These are phyloP conservation scores for Drosophila hydei DNA, from an alignment of 1,140 invertebrate species.

Conservation along the genomic window DNA sequence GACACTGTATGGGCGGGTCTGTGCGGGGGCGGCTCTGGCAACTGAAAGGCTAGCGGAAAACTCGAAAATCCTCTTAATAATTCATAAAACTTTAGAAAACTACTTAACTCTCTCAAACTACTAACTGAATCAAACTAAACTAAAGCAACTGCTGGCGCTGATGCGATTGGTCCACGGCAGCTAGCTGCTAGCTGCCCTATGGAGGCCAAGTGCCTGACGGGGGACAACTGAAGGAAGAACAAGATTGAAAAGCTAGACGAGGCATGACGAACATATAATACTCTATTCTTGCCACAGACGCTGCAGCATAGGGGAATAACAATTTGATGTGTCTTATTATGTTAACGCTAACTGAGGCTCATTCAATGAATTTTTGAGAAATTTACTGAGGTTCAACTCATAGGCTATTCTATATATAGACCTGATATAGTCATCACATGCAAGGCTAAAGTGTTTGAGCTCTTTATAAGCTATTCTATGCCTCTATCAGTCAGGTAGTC, in stretches of 20 bases:
- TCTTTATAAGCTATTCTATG: no score
- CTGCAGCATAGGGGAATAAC: background rate
- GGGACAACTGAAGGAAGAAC: background rate
- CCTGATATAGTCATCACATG: no score
- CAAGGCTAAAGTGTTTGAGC: no score
- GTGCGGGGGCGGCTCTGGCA: conserved; percentile 15
- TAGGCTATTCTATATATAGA: no score
- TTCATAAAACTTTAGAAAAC: conserved; percentile 81
- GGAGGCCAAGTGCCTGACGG: conserved; percentile 39
- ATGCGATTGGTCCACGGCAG: conserved; percentile 19
- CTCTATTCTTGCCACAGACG: background rate
- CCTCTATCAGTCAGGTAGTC: no score
- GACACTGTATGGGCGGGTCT: conserved; percentile 7
- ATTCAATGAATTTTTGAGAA: no score
- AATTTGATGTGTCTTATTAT: no score
- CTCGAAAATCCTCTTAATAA: conserved; percentile 81
- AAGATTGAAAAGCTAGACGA: background rate
- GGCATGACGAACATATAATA: background rate
- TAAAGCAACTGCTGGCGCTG: conserved; percentile 60
- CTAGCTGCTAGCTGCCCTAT: background rate
- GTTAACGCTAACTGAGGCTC: no score
- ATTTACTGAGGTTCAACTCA: no score
- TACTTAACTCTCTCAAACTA: conserved; percentile 82
- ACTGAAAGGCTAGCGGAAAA: conserved; percentile 77
- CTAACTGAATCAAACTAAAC: conserved; percentile 82